phyloP scores from a whole-genome alignment of 2,113 vertebrate genomes.

The Phoenicopterus ruber region DNA sequence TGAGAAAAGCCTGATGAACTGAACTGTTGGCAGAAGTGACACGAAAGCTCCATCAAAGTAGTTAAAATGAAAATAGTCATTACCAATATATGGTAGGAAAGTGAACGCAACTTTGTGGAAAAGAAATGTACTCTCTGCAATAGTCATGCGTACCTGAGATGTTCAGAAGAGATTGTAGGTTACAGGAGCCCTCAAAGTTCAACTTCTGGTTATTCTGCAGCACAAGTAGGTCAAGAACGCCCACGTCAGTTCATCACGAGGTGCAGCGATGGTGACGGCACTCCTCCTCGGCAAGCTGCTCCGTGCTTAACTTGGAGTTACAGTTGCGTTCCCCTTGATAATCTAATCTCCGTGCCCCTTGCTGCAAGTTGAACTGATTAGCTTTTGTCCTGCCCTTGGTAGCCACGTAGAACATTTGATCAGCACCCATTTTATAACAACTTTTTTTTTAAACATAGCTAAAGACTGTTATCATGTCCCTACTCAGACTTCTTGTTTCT shows the following conservation, averaged over 20 bases:
- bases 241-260: background rate
- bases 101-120: background rate
- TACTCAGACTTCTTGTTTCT: slow-evolving; percentile 9
- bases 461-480: background rate
- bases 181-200: background rate
- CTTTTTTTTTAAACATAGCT: background rate
- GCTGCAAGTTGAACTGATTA: background rate
- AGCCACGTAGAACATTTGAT: background rate
- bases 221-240: background rate
- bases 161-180: background rate
- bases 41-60: background rate
- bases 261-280: background rate
- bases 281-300: background rate
- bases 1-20: background rate
- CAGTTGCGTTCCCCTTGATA: background rate
- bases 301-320: background rate
- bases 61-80: background rate
- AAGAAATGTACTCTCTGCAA: background rate
- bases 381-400: background rate
- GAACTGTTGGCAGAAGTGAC: background rate
- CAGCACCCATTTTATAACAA: background rate
- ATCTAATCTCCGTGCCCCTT: background rate
- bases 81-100: background rate
- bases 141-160: background rate
- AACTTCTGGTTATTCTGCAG: background rate